phyloP scores from a whole-genome alignment of 2,888 invertebrate species.

The Drosophila acutilabella region DNA sequence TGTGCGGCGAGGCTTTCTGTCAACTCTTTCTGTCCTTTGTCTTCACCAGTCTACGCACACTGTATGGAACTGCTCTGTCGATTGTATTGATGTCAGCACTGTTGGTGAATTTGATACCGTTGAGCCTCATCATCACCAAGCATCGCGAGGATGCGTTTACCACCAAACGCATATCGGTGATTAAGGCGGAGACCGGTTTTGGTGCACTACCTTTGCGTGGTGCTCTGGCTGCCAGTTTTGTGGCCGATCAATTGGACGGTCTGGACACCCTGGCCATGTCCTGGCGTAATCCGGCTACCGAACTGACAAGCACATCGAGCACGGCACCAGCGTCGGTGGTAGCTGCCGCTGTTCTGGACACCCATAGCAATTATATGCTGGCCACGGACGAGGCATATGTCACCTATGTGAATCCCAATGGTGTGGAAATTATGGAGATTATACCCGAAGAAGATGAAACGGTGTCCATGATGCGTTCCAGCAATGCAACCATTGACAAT shows the following conservation, averaged over 20 bases:
- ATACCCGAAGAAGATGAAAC: constrained; percentile 85
- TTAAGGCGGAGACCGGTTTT: constrained; percentile 81
- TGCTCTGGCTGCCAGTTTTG: constrained; percentile 66
- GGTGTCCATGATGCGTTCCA: constrained; percentile 83
- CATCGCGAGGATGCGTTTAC: constrained; percentile 82
- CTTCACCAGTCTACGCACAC: constrained; percentile 84
- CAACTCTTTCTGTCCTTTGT: constrained; percentile 84
- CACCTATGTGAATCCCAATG: constrained; percentile 84
- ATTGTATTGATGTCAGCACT: constrained; percentile 83
- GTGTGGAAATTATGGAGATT: constrained; percentile 85
- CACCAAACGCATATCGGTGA: constrained; percentile 83
- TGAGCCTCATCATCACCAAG: constrained; percentile 83
- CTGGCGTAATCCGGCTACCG: constrained; percentile 82
- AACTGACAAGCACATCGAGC: constrained; percentile 29
- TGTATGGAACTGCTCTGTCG: constrained; percentile 84
- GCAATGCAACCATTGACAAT: constrained; percentile 83
- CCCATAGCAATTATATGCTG: constrained; percentile 82
- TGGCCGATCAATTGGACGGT: constrained; percentile 83
- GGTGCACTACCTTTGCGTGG: constrained; percentile 78
- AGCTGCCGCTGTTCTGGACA: constrained; percentile 76
- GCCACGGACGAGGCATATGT: constrained; percentile 83
- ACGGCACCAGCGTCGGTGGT: constrained; percentile 62
- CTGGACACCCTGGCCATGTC: constrained; percentile 69
- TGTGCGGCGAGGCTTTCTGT: constrained; percentile 85
- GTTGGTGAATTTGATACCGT: constrained; percentile 83